phyloP scores from a whole-genome alignment of 2,113 vertebrate species.

The Leptobrachium ailaonicum region DNA sequence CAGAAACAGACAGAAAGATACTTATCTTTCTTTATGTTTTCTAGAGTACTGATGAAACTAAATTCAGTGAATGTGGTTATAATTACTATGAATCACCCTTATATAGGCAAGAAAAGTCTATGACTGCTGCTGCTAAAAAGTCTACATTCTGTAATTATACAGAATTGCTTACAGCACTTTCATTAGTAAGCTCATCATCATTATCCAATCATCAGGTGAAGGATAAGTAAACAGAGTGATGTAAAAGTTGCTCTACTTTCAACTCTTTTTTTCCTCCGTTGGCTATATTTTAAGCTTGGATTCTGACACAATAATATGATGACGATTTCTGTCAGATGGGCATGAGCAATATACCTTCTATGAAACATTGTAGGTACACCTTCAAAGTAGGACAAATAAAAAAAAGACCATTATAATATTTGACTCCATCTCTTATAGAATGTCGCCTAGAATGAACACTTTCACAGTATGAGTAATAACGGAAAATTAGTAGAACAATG shows the following conservation, averaged over 20 bases:
- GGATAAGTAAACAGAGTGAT: conserved; percentile 1
- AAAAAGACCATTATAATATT: no score
- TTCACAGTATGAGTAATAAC: no score
- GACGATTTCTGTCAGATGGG: not conserved
- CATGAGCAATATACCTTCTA: not conserved
- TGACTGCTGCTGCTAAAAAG: conserved; percentile 6
- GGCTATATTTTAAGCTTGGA: not conserved
- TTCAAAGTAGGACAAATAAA: no score
- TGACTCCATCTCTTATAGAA: no score
- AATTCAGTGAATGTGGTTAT: no score
- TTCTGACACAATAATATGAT: conserved; percentile 28
- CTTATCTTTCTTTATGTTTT: no score
- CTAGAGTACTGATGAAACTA: no score
- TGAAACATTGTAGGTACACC: not conserved
- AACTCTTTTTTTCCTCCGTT: not conserved
- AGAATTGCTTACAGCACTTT: conserved; percentile 30
- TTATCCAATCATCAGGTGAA: conserved; percentile 15
- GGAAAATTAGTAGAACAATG: no score
- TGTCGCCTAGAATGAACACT: no score
- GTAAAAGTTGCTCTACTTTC: not conserved
- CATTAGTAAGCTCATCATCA: conserved; percentile 36
- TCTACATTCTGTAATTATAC: conserved; percentile 37
- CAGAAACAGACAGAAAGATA: no score
- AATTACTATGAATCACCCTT: no score
- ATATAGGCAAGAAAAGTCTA: no score